Conservation (phyloP, 2,888 invertebrate genomes). For the Cataglyphis livida region DNA sequence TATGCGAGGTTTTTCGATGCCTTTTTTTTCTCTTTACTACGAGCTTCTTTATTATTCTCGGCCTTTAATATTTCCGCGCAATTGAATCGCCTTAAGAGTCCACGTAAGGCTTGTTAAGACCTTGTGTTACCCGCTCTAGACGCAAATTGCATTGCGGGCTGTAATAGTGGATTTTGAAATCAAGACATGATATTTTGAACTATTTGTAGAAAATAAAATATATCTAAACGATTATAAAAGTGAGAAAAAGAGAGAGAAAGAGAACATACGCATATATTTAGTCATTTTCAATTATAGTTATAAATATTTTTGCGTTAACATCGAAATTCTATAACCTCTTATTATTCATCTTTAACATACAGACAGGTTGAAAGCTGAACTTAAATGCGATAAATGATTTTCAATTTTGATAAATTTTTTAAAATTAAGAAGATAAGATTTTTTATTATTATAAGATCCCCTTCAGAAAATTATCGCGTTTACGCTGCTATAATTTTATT, state of each 20-base stretch:
- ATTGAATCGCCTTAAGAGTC: constrained; percentile 70
- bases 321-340: background rate
- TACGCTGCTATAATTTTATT: background rate
- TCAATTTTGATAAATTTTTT: background rate
- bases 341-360: background rate
- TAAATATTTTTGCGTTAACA: background rate
- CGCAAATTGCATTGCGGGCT: constrained; percentile 42
- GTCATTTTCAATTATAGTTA: background rate
- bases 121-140: background rate
- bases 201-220: constrained; percentile 3
- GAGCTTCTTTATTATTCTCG: constrained; percentile 68
- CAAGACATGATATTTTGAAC: background rate
- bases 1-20: background rate
- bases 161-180: background rate
- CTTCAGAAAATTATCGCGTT: background rate
- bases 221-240: background rate
- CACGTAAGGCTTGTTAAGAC: constrained; percentile 39
- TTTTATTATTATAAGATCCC: background rate
- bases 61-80: constrained; percentile 72
- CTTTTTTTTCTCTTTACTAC: background rate
- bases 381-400: background rate
- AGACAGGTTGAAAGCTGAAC: background rate
- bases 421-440: background rate
- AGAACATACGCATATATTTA: background rate
- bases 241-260: background rate